Base-by-base conservation (phyloP, 2,113 vertebrate species). In the Oreochromis spilurus region DNA sequence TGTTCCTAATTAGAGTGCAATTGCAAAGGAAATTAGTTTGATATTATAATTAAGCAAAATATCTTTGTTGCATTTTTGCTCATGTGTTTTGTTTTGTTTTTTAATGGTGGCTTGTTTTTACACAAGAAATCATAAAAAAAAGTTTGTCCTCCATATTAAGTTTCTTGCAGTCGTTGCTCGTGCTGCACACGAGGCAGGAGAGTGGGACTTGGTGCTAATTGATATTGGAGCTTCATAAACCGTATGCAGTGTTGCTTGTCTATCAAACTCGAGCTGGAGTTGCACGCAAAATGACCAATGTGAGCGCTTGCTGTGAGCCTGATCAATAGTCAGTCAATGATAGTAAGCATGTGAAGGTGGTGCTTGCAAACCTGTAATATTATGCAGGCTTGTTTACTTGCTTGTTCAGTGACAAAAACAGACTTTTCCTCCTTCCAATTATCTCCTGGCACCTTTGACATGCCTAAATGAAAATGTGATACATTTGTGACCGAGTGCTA, bases 181-280 rank as follows among this genome's bases (percentile, higher is more conserved):
- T 77, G 45, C 13, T 53, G 6, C 70, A 48, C 82, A 82, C 6
- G 16, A 62, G 62, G 31, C 84, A 67, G 13, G 43, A 54, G 6
- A 85, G 83, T 38, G 70, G 78, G 81, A 85, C 60, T 60, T 62
- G 21, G 34, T 84, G 88, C 84, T 89, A 86, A 91, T 90, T 91
- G 55, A 90, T 85, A 54, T 65, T 53, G n/a, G 16, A 79, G 86
- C 60, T 57, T 40, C 36, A 55, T 79, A 16, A 90, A 89, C 70
- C 9, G 58, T 36, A 80, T 85, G 62, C 55, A 43, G n/a, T 29
- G 48, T 82, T 57, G 75, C 53, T 24, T 81, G 78, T 77, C 34
- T 80, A 4, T 72, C 17, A 82, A 60, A 81, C 5, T 26, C 21
- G 31, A 17, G 43, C 11, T 34, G 85, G 60, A 85, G 55, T 52